These are phyloP conservation scores for Spodoptera frugiperda DNA, from an alignment of 1,140 invertebrate genomes.

Conservation along the genomic window DNA sequence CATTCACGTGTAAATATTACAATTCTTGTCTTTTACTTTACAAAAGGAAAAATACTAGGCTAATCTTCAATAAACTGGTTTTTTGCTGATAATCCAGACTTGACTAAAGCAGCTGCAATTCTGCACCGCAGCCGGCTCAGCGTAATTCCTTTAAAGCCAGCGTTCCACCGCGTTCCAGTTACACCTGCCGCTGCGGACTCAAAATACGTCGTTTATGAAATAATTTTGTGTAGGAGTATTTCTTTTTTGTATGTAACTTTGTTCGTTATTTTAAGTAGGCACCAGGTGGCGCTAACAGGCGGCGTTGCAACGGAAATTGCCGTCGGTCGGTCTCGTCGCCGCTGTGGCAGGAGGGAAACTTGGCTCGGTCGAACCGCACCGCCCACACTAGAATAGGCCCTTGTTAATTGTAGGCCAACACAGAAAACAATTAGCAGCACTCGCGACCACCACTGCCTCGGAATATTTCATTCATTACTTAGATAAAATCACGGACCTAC, in stretches of 20 bases:
- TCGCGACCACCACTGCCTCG: slow-evolving; percentile 14
- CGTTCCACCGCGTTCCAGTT: slow-evolving; percentile 40
- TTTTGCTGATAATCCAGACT: slow-evolving; percentile 46
- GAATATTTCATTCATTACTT: slow-evolving; percentile 45
- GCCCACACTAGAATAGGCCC: slow-evolving; percentile 48
- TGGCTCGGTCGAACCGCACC: slow-evolving; percentile 54
- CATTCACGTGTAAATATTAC: neutral
- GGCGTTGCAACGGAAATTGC: slow-evolving; percentile 71
- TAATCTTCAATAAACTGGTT: slow-evolving; percentile 44
- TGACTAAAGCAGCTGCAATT: slow-evolving; percentile 54
- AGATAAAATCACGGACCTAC: slow-evolving; percentile 37
- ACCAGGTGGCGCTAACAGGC: slow-evolving; percentile 69
- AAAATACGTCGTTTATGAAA: slow-evolving; percentile 48
- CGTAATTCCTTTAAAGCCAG: slow-evolving; percentile 57
- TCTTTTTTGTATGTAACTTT: slow-evolving; percentile 55
- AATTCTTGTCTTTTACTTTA: neutral
- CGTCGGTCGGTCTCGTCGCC: slow-evolving; percentile 56
- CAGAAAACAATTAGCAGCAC: slow-evolving; percentile 67
- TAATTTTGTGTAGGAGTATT: slow-evolving; percentile 40
- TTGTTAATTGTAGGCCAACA: slow-evolving; percentile 68
- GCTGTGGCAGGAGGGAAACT: slow-evolving; percentile 52
- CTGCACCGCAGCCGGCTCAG: slow-evolving; percentile 49
- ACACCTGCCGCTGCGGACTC: slow-evolving; percentile 52
- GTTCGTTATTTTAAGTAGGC: slow-evolving; percentile 66
- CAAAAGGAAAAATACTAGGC: neutral